Percentiles rank a stretch among this genome's conserved stretches.
Conservation (phyloP, 1,140 invertebrate species). For the Doryteuthis pealeii region DNA sequence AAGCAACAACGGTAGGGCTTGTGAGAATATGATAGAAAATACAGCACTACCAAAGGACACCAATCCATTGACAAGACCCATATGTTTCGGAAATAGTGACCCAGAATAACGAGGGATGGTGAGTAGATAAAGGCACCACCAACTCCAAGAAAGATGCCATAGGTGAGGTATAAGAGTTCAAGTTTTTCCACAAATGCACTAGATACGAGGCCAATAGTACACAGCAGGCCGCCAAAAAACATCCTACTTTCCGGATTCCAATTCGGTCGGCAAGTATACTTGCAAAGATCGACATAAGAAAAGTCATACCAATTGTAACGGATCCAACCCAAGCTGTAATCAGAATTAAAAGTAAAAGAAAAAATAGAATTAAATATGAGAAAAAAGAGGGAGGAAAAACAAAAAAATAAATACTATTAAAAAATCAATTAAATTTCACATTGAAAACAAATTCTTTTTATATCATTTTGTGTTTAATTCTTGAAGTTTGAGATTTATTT, state of each 20-base stretch:
- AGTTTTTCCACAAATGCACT: slow-evolving; percentile 73
- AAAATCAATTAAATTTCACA: no score
- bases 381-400: no score
- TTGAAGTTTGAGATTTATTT: no score
- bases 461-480: no score
- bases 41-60: slow-evolving; percentile 87
- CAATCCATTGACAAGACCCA: slow-evolving; percentile 87
- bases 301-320: slow-evolving; percentile 83
- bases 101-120: slow-evolving; percentile 84
- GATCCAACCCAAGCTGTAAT: slow-evolving; percentile 84
- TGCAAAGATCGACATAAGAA: slow-evolving; percentile 84
- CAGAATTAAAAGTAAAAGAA: slow-evolving; percentile 17
- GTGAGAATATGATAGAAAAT: slow-evolving; percentile 81
- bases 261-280: slow-evolving; percentile 83
- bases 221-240: slow-evolving; percentile 79
- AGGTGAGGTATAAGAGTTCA: slow-evolving; percentile 78
- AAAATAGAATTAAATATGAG: slow-evolving; percentile 5
- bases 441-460: no score
- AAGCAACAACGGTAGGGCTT: slow-evolving; percentile 71
- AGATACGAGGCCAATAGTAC: slow-evolving; percentile 74
- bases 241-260: slow-evolving; percentile 79
- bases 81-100: slow-evolving; percentile 82
- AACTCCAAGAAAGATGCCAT: slow-evolving; percentile 83
- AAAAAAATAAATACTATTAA: no score
- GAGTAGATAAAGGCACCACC: slow-evolving; percentile 88